Conservation (phyloP, 2,797 vertebrate genomes). For the Lophotriccus pileatus region DNA sequence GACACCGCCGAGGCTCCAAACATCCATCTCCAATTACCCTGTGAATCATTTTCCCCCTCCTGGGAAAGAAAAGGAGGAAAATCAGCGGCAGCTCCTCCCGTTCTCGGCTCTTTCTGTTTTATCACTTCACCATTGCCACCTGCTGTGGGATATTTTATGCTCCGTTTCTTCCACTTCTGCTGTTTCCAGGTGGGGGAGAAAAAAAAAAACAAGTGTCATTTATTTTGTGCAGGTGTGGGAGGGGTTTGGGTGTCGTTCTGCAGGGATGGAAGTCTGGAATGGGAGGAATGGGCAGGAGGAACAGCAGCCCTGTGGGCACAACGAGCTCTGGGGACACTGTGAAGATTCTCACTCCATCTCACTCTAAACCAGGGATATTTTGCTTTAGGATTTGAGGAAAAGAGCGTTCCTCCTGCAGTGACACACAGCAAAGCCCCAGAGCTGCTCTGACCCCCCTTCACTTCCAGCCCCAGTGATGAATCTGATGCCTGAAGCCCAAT, state of each 20-base stretch:
- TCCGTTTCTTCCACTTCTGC: neutral
- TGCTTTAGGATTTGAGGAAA: too few relatives aligned
- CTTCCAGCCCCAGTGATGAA: neutral
- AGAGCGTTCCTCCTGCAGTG: fast-evolving
- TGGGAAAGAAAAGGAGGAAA: neutral
- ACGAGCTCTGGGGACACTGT: too few relatives aligned
- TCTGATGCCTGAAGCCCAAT: neutral
- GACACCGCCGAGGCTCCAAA: neutral
- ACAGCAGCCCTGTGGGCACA: too few relatives aligned
- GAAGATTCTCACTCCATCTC: fast-evolving
- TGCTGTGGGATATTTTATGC: neutral
- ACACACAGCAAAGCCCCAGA: fast-evolving
- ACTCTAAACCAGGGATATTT: neutral
- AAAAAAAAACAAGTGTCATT: neutral
- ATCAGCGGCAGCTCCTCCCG: neutral
- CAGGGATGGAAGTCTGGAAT: neutral
- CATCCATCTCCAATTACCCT: neutral
- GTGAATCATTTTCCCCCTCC: neutral
- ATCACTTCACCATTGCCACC: neutral
- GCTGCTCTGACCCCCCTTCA: neutral
- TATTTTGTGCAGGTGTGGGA: fast-evolving
- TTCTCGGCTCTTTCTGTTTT: neutral
- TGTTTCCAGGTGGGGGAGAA: neutral
- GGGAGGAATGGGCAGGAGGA: neutral
- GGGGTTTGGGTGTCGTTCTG: fast-evolving